Percentiles rank a stretch among this genome's conserved stretches.
Conservation (phyloP, 2,888 invertebrate species). For the Leucophenga maculata region DNA sequence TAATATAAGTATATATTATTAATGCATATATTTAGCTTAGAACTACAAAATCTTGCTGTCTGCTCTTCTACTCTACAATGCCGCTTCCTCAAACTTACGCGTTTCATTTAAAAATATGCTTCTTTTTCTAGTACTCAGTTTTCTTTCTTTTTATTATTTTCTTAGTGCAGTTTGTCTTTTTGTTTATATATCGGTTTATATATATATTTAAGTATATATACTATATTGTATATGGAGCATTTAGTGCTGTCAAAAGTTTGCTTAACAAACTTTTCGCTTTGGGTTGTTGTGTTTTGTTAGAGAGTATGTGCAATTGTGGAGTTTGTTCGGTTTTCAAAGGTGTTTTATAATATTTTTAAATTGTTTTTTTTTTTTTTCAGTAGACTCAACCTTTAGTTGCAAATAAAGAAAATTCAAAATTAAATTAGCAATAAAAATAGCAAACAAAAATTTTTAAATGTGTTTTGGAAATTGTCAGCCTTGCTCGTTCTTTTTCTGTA, state of each 20-base stretch:
- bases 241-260: too few species aligned
- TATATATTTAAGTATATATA: background rate
- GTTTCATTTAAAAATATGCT: constrained; percentile 23
- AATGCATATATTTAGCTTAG: constrained; percentile 38
- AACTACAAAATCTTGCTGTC: constrained; percentile 21
- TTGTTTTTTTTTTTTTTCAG: constrained; percentile 18
- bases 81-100: background rate
- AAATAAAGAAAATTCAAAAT: background rate
- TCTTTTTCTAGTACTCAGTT: constrained; percentile 25
- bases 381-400: constrained; percentile 12
- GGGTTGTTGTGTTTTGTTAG: constrained; percentile 24
- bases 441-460: too few species aligned
- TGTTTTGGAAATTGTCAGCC: background rate
- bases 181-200: constrained; percentile 11
- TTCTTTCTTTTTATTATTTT: constrained; percentile 30
- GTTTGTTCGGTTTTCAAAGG: background rate
- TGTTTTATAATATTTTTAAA: constrained; percentile 13
- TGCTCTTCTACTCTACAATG: background rate
- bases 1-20: constrained; percentile 16
- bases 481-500: background rate
- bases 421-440: background rate
- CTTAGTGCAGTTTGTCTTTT: constrained; percentile 35
- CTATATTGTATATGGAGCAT: constrained; percentile 11
- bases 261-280: constrained; percentile 28
- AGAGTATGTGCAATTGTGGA: constrained; percentile 18